Percentiles rank a stretch among this genome's conserved stretches.
Conservation (phyloP, 2,888 invertebrate species). For the Chydorus sphaericus region DNA sequence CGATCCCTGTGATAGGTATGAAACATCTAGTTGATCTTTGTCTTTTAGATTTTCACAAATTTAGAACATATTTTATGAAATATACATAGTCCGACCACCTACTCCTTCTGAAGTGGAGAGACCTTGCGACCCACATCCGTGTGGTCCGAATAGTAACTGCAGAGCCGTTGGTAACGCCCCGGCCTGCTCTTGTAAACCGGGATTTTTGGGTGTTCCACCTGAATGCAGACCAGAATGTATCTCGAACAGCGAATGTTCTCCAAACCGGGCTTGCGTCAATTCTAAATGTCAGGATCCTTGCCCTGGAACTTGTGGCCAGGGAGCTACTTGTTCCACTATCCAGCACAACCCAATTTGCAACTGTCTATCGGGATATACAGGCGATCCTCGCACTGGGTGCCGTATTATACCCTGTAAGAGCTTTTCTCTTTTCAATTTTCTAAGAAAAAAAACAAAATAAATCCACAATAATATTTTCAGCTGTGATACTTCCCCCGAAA, state of each 20-base stretch:
- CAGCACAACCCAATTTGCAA: slow-evolving; percentile 28
- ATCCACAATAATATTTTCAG: slow-evolving; percentile 9
- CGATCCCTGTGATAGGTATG: slow-evolving; percentile 6
- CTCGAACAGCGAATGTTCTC: slow-evolving; percentile 27
- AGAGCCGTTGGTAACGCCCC: slow-evolving; percentile 60
- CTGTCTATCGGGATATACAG: slow-evolving; percentile 54
- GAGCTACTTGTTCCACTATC: slow-evolving; percentile 50
- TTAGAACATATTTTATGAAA: neutral
- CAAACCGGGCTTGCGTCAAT: slow-evolving; percentile 38
- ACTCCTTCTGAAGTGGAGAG: neutral
- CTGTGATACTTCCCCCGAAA: slow-evolving; percentile 14
- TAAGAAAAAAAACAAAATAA: neutral
- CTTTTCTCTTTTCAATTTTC: neutral
- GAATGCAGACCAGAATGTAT: slow-evolving; percentile 77
- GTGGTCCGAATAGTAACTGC: slow-evolving; percentile 33
- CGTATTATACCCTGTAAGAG: slow-evolving; percentile 28
- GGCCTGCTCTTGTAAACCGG: slow-evolving; percentile 61
- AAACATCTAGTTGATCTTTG: neutral
- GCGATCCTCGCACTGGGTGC: slow-evolving; percentile 65
- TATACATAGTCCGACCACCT: neutral
- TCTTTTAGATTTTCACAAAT: neutral
- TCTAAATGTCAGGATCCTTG: slow-evolving; percentile 55
- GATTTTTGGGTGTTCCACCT: slow-evolving; percentile 71
- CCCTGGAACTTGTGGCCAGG: slow-evolving; percentile 49
- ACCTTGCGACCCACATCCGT: slow-evolving; percentile 8